Conservation (phyloP, 2,113 vertebrate species). For the Cyphomyrus discorhynchus region DNA sequence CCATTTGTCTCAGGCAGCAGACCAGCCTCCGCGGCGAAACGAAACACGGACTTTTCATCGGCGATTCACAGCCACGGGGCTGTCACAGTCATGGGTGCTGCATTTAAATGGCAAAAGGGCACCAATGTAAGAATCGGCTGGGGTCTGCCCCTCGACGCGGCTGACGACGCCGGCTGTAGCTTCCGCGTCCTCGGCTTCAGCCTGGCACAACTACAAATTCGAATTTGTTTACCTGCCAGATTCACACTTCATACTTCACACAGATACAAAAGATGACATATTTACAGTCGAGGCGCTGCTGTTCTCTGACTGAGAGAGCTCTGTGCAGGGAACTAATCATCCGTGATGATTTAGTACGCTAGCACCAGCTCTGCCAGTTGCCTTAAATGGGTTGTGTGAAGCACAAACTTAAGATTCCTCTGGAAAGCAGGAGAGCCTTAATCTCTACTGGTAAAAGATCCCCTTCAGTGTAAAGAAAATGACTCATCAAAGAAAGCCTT, state of each 20-base stretch:
- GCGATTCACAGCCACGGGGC: not conserved
- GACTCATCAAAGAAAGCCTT: not conserved
- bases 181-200: not conserved
- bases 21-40: not conserved
- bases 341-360: not conserved
- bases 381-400: slow-evolving; percentile 31
- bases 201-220: not conserved
- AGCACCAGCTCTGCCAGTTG: not conserved
- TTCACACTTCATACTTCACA: not conserved
- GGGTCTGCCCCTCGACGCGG: not conserved
- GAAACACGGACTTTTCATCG: not conserved
- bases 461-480: slow-evolving; percentile 2
- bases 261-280: slow-evolving; percentile 3
- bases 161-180: not conserved
- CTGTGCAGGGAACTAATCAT: not conserved
- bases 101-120: not conserved
- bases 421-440: slow-evolving; percentile 18
- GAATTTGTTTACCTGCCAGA: not conserved
- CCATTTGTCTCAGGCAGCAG: not conserved
- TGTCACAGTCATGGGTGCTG: not conserved
- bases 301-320: not conserved
- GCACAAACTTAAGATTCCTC: slow-evolving; percentile 17
- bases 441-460: slow-evolving; percentile 14
- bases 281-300: not conserved
- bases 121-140: not conserved